Percentiles rank a stretch among this genome's conserved stretches.
Evolutionary conservation across 37 sponge, comb jelly and placozoan species (phyloP).

Genomic region (Chondrosia reniformis): DNA sequence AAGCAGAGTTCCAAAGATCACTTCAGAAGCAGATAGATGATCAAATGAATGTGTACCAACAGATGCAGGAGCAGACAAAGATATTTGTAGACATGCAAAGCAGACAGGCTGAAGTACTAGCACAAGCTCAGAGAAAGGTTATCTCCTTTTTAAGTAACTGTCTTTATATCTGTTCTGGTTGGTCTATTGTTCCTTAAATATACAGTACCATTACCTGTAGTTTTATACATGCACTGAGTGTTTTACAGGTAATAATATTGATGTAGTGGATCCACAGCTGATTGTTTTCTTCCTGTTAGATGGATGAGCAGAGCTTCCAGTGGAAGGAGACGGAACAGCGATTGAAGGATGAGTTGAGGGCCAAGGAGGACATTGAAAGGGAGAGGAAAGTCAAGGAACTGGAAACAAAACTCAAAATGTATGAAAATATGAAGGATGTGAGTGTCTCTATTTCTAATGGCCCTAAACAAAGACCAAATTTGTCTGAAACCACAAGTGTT

Average conservation of each 20-base stretch:
- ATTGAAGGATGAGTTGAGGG: constrained; percentile 2
- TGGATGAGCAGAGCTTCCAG: constrained; percentile 5
- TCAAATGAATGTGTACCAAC: constrained; percentile 1
- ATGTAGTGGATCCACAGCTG: too few species aligned
- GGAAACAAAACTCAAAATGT: constrained; percentile 18
- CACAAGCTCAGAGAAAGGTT: constrained; percentile 4
- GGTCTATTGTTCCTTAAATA: too few species aligned
- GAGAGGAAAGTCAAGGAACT: constrained; percentile 11
- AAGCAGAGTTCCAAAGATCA: constrained; percentile 3
- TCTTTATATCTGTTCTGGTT: too few species aligned
- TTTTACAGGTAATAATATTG: too few species aligned
- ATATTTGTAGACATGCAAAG: constrained; percentile 3
- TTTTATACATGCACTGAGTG: too few species aligned
- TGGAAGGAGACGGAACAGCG: not conserved
- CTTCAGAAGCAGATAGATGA: constrained; percentile 13
- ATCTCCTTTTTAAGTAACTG: too few species aligned
- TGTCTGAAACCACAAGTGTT: too few species aligned
- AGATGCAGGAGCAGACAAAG: constrained; percentile 16
- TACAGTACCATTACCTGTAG: too few species aligned
- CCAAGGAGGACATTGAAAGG: not conserved
- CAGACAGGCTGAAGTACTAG: not conserved
- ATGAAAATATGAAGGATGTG: constrained; percentile 15
- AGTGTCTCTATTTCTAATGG: too few species aligned
- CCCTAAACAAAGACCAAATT: too few species aligned
- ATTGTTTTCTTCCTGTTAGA: too few species aligned